Conservation (phyloP, 2,113 vertebrate genomes). For the Seriola aureovittata region DNA sequence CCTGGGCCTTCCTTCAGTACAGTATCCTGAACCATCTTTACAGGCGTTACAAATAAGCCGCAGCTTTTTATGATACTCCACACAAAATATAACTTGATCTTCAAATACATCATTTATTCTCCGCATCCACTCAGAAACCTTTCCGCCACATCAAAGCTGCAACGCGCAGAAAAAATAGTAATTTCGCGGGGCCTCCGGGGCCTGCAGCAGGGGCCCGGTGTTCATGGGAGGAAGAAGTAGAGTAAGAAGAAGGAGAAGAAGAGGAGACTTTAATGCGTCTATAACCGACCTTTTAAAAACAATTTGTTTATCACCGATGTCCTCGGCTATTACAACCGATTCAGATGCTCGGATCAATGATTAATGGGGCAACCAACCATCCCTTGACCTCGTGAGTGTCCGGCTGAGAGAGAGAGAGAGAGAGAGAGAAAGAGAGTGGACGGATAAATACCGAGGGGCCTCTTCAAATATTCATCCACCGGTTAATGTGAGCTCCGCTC, state of each 20-base stretch:
- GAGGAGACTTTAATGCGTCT: conserved; percentile 42
- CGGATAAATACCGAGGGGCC: conserved; percentile 92
- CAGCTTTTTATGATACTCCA: conserved; percentile 15
- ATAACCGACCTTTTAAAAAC: conserved; percentile 76
- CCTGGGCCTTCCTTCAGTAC: conserved; percentile 31
- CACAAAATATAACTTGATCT: conserved; percentile 29
- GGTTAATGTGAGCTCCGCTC: conserved; percentile 95
- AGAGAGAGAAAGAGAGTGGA: conserved; percentile 79
- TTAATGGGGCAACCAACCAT: conserved; percentile 92
- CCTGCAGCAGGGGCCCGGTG: conserved; percentile 51
- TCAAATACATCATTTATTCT: conserved; percentile 31
- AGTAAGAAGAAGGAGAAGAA: background rate
- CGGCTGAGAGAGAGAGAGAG: conserved; percentile 81
- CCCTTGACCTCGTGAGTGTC: conserved; percentile 93
- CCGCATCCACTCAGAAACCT: conserved; percentile 10
- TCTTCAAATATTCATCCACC: conserved; percentile 99
- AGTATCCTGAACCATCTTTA: conserved; percentile 8
- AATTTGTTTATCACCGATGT: conserved; percentile 85
- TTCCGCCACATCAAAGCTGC: conserved; percentile 67
- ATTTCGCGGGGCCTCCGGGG: conserved; percentile 68
- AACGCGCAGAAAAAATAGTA: conserved; percentile 25
- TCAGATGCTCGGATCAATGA: conserved; percentile 96
- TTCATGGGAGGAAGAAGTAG: background rate
- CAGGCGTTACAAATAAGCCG: conserved; percentile 35
- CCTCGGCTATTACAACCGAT: conserved; percentile 89